A percentile compares a stretch with the other conserved stretches of the same genome.
These are phyloP conservation scores for Hemicentrotus pulcherrimus DNA, from an alignment of 35 echinoderm and acorn worm genomes.

Conservation along the genomic window DNA sequence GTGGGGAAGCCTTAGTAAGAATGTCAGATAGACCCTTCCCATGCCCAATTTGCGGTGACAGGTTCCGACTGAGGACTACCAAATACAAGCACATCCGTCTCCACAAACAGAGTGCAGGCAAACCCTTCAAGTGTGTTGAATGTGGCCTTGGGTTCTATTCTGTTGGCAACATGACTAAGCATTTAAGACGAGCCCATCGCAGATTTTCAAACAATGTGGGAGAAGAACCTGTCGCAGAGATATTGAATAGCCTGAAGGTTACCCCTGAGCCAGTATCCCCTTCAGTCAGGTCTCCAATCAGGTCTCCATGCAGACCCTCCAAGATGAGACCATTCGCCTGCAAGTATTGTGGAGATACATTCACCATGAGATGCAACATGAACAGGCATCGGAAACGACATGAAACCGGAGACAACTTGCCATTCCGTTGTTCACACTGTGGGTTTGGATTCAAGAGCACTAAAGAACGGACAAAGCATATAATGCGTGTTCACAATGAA, in stretches of 20 bases:
- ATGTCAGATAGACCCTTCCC: constrained; percentile 21
- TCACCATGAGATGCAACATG: constrained; percentile 47
- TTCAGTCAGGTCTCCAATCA: neutral
- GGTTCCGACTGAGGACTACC: constrained; percentile 14
- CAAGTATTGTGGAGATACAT: constrained; percentile 31
- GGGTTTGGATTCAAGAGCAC: constrained; percentile 36
- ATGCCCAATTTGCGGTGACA: constrained; percentile 32
- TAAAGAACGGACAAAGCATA: constrained; percentile 42
- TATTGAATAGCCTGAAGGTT: neutral
- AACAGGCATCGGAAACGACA: constrained; percentile 44
- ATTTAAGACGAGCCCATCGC: constrained; percentile 14
- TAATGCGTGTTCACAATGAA: neutral
- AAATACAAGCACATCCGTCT: constrained; percentile 33
- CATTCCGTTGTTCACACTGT: constrained; percentile 34
- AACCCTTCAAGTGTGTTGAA: neutral
- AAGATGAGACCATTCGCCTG: constrained; percentile 2
- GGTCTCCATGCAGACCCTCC: neutral
- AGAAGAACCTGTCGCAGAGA: neutral
- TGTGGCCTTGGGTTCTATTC: constrained; percentile 37
- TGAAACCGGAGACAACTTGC: constrained; percentile 42
- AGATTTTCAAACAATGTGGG: constrained; percentile 11
- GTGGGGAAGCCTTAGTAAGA: neutral
- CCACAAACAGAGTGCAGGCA: constrained; percentile 26
- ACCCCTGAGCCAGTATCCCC: neutral
- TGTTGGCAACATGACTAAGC: constrained; percentile 25